Base-by-base conservation (phyloP, 2,113 vertebrate genomes). In the Ammodytes marinus region DNA sequence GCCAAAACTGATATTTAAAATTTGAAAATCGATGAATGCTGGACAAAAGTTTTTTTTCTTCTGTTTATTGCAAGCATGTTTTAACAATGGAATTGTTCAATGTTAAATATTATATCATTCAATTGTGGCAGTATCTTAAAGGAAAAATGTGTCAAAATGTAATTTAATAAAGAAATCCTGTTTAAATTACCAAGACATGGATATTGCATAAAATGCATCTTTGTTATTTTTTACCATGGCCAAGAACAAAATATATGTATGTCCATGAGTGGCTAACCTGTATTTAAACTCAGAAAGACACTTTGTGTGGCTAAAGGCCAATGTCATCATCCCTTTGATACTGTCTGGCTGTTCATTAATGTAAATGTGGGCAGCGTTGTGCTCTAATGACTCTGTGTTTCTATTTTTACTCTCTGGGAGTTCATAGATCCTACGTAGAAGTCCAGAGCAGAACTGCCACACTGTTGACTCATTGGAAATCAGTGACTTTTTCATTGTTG, bases 401-500 rank as follows among this genome's bases (percentile, higher is more conserved):
- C 87, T 77, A 79, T 83, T 46, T 88, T 70, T 73, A 74, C 8
- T 19, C 75, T 8, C 50, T 7, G 1, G 46, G 27, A 15, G 67
- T 73, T 66, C 43, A 49, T 6, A 65, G 42, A 54, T 70, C 55
- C 52, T 60, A 54, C 7, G 8, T 8, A 46, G 11, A 66, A 53
- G 59, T 60, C 66, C 61, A 11, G 17, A 71, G 46, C 5, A 6
- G 57, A 71, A 53, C 40, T 27, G 53, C n/a, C 15, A 1, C 58
- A 3, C 2, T 69, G 84, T 83, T 86, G 46, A 75, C 82, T 49
- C 67, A 78, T 50, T 43, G 85, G 73, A 83, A 90, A 93, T 91
- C 57, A 86, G 90, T 90, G 76, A 85, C 91, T 75, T 12, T 69
- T 50, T 81, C 57, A 69, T 60, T 77, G 82, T 79, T 86, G 72